phyloP scores from a whole-genome alignment of 2,888 invertebrate genomes.

The Hemicrepidius hirtus region DNA sequence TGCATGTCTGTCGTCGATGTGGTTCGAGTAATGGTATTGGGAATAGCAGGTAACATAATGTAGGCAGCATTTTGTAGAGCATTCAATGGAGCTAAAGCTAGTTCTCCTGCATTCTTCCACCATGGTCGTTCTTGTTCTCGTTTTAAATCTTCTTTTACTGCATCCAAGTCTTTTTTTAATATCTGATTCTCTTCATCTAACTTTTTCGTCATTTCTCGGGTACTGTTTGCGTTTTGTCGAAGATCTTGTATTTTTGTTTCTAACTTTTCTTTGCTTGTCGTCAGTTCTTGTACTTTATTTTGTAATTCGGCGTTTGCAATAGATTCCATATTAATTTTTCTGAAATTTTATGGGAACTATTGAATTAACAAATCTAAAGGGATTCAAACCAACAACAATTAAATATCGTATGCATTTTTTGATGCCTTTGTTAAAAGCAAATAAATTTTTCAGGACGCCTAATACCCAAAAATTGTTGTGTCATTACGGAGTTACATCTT shows the following conservation, averaged over 20 bases:
- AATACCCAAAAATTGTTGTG: too few relatives aligned
- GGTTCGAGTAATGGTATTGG: neutral
- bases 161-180: constrained; percentile 12
- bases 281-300: constrained; percentile 23
- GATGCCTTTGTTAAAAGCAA: too few relatives aligned
- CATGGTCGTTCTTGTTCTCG: constrained; percentile 38
- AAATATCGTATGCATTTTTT: too few relatives aligned
- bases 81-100: constrained; percentile 39
- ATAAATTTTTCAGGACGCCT: too few relatives aligned
- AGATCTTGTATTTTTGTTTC: constrained; percentile 25
- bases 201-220: constrained; percentile 21
- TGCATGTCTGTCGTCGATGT: constrained; percentile 12
- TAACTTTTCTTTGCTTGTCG: constrained; percentile 6
- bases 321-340: constrained; percentile 23
- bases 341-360: constrained; percentile 30
- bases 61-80: constrained; percentile 36
- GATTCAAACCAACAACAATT: too few relatives aligned
- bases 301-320: constrained; percentile 2
- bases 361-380: too few relatives aligned
- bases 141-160: constrained; percentile 22
- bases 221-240: neutral
- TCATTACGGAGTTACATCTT: too few relatives aligned
- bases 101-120: constrained; percentile 46
- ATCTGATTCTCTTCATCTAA: constrained; percentile 39
- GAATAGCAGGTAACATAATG: constrained; percentile 41